phyloP scores from a whole-genome alignment of 1,140 invertebrate genomes.

The Drosophila nikananu region DNA sequence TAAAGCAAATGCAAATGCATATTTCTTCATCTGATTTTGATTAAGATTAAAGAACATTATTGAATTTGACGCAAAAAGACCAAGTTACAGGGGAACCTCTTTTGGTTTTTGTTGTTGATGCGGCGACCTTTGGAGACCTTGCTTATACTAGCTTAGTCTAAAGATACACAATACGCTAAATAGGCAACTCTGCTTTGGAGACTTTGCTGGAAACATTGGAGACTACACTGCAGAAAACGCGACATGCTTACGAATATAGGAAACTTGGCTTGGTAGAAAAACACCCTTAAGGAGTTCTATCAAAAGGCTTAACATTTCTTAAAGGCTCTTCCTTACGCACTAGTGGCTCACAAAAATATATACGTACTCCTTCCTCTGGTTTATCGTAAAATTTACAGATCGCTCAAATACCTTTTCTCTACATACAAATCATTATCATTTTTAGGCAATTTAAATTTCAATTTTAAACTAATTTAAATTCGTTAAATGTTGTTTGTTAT shows the following conservation, averaged over 20 bases:
- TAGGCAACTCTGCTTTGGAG: conserved; percentile 28
- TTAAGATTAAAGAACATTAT: conserved; percentile 12
- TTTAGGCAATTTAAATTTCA: conserved; percentile 32
- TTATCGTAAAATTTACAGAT: conserved; percentile 44
- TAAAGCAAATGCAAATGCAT: conserved; percentile 54
- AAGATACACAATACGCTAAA: conserved; percentile 34
- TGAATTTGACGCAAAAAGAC: conserved; percentile 32
- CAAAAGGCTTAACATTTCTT: conserved; percentile 58
- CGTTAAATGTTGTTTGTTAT: conserved; percentile 57
- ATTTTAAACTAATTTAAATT: conserved; percentile 74
- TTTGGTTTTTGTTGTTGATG: not conserved
- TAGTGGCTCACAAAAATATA: conserved; percentile 62
- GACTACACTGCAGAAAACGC: conserved; percentile 33
- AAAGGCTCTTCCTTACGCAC: conserved; percentile 49
- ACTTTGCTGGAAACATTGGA: conserved; percentile 40
- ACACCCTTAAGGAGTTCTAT: conserved; percentile 32
- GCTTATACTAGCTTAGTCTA: conserved; percentile 43
- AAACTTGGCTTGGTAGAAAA: conserved; percentile 49
- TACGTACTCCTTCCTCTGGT: conserved; percentile 19
- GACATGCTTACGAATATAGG: conserved; percentile 58
- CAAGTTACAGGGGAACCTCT: conserved; percentile 12
- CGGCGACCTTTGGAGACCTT: conserved; percentile 31
- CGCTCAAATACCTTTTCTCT: conserved; percentile 19
- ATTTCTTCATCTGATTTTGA: conserved; percentile 17
- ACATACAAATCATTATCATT: conserved; percentile 28